A percentile compares a stretch with the other conserved stretches of the same genome.
phyloP scores from a whole-genome alignment of 2,888 invertebrate genomes.

The Tetropium fuscum region DNA sequence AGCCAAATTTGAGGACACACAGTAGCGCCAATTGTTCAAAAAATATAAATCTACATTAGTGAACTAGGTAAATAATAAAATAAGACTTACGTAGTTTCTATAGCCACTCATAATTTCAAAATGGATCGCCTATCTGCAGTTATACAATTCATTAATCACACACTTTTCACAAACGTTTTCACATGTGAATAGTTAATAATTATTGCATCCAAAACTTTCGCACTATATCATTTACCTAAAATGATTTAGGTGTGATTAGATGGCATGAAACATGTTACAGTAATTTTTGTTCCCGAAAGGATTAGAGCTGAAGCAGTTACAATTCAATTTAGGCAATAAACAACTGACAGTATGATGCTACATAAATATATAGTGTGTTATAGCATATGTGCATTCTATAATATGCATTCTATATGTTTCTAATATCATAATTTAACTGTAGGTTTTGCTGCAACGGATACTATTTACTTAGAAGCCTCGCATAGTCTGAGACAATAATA shows the following conservation, averaged over 20 bases:
- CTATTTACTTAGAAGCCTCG: no score
- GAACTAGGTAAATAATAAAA: constrained; percentile 7
- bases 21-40: constrained; percentile 14
- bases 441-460: no score
- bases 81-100: constrained; percentile 53
- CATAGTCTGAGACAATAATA: no score
- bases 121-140: constrained; percentile 11
- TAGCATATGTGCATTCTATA: no score
- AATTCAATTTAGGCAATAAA: constrained; percentile 18
- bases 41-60: constrained; percentile 4
- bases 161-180: constrained; percentile 25
- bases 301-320: constrained; percentile 4
- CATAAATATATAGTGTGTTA: no score
- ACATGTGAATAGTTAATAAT: no score
- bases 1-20: constrained; percentile 14
- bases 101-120: constrained; percentile 53
- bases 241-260: not conserved
- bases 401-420: no score
- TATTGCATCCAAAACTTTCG: not conserved
- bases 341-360: no score
- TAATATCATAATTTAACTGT: no score
- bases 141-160: constrained; percentile 24
- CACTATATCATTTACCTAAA: constrained; percentile 10
- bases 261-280: constrained; percentile 10
- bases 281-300: not conserved